Conservation (phyloP, 2,113 vertebrate genomes). For the Ciconia maguari region DNA sequence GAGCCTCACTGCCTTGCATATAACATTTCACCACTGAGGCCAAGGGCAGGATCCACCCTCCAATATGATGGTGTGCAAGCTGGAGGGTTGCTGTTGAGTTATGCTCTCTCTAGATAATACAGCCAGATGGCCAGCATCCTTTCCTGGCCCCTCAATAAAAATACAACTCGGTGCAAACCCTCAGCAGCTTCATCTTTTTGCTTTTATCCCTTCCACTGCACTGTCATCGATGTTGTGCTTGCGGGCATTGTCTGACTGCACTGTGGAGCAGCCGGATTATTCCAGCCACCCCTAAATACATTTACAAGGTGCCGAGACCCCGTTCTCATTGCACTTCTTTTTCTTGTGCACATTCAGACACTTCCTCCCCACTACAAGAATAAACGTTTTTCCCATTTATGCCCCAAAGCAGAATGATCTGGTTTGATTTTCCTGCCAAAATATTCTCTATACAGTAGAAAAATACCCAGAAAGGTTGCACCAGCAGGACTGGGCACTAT, state of each 20-base stretch:
- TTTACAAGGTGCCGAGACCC: background rate
- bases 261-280: background rate
- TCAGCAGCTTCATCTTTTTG: background rate
- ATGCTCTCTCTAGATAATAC: background rate
- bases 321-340: accelerated
- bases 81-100: background rate
- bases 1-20: background rate
- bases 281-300: background rate
- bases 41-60: background rate
- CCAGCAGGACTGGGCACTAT: background rate
- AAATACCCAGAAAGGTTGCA: background rate
- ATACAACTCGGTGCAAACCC: background rate
- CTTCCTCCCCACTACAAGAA: background rate
- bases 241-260: background rate
- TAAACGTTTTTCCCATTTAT: background rate
- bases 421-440: background rate
- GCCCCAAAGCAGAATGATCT: background rate
- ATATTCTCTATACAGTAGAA: background rate
- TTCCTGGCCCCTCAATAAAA: background rate
- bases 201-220: background rate
- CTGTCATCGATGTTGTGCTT: accelerated
- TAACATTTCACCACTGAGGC: background rate
- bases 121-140: background rate
- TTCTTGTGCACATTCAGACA: background rate
- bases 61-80: accelerated